Evolutionary conservation across 2,797 vertebrate genomes (phyloP).

Genomic region (Phylloscopus collybita): DNA sequence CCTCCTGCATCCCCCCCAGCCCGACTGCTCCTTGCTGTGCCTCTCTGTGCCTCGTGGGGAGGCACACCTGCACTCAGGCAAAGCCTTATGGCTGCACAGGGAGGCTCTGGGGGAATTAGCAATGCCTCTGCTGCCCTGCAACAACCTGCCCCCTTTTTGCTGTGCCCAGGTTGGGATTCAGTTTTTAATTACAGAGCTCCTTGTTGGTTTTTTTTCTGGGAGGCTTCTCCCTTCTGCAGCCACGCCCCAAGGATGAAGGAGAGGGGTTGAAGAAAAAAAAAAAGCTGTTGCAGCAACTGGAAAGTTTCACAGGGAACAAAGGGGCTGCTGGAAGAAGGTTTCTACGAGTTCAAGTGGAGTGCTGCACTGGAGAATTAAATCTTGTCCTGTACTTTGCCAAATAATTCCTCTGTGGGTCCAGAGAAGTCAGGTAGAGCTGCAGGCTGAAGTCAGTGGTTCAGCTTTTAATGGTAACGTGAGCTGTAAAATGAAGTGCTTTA

Average conservation of each 20-base stretch:
- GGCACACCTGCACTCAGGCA: neutral
- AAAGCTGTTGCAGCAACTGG: neutral
- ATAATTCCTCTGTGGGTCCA: neutral
- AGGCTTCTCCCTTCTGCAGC: neutral
- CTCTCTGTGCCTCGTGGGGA: neutral
- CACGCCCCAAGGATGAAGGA: neutral
- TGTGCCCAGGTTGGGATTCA: neutral
- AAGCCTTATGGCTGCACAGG: neutral
- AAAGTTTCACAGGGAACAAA: neutral
- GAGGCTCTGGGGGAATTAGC: neutral
- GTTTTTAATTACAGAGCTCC: neutral
- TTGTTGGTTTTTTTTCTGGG: neutral
- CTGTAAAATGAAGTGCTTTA: constrained; percentile 26
- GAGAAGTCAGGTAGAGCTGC: neutral
- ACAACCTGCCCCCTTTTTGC: neutral
- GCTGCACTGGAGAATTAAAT: neutral
- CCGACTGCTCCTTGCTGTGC: neutral
- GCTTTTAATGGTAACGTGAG: constrained; percentile 4
- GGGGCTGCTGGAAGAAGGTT: neutral
- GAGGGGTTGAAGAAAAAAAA: neutral
- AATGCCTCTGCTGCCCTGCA: neutral
- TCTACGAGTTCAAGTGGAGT: neutral
- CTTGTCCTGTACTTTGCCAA: constrained; percentile 2
- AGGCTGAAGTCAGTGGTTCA: constrained; percentile 14
- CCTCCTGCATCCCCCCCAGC: neutral